Evolutionary conservation across 2,797 vertebrate genomes (phyloP).

Genomic region (Microctenopoma lineatum): DNA sequence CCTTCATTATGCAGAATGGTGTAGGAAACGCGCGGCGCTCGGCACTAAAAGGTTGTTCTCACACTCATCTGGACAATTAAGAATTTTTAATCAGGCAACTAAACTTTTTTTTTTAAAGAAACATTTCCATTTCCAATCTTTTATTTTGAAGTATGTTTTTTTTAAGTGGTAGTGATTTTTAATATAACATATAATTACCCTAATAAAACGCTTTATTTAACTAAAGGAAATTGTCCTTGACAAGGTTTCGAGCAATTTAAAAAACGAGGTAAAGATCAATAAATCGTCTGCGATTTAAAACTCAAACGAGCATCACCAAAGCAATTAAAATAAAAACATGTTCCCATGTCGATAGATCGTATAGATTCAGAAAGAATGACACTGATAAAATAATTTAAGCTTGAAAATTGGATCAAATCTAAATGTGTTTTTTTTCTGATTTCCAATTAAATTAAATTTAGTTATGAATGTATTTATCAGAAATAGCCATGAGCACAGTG

Average conservation of each 20-base stretch:
- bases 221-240: neutral
- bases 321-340: neutral
- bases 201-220: neutral
- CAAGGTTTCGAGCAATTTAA: neutral
- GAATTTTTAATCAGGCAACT: neutral
- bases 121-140: neutral
- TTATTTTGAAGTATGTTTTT: neutral
- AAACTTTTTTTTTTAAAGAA: neutral
- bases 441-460: neutral
- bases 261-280: neutral
- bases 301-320: neutral
- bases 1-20: neutral
- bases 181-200: neutral
- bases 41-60: neutral
- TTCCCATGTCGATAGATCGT: neutral
- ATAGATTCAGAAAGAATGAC: neutral
- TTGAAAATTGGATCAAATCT: too few relatives aligned
- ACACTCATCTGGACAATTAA: neutral
- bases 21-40: too few relatives aligned
- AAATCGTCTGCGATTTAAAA: slow-evolving; percentile 1
- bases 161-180: neutral
- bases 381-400: neutral
- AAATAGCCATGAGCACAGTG: neutral
- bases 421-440: neutral
- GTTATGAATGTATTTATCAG: neutral